Percentiles rank a stretch among this genome's conserved stretches.
Conservation (phyloP, 2,113 vertebrate species). For the Austrofundulus limnaeus region DNA sequence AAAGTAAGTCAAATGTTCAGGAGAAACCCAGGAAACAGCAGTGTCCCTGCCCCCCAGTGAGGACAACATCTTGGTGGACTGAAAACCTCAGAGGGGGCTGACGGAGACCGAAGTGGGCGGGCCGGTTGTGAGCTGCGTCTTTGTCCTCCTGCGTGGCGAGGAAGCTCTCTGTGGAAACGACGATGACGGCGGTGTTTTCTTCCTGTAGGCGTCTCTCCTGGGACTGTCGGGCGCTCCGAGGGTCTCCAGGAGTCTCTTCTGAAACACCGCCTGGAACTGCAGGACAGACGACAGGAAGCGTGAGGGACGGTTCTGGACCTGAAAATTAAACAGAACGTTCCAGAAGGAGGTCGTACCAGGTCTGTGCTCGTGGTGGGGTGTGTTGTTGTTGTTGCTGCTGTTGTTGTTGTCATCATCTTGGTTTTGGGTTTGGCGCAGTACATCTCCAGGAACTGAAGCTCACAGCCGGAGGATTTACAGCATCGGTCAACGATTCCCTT, state of each 20-base stretch:
- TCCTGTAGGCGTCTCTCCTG: conserved; percentile 40
- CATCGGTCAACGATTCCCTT: conserved; percentile 70
- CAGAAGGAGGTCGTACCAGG: conserved; percentile 16
- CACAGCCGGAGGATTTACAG: conserved; percentile 57
- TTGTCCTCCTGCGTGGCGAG: conserved; percentile 14
- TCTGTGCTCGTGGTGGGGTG: neutral
- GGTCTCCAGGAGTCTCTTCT: conserved; percentile 40
- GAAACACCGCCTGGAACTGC: conserved; percentile 47
- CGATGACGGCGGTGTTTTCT: conserved; percentile 22
- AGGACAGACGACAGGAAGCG: conserved; percentile 5
- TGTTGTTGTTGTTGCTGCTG: neutral
- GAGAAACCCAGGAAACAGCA: too few species aligned
- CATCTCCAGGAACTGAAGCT: conserved; percentile 67
- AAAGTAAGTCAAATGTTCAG: too few species aligned
- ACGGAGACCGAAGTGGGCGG: neutral
- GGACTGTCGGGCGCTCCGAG: conserved; percentile 35
- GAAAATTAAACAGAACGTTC: neutral
- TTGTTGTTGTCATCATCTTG: conserved; percentile 26
- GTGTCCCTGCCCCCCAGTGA: too few species aligned
- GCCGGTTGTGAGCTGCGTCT: neutral
- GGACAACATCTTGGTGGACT: too few species aligned
- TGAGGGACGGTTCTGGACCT: conserved; percentile 5
- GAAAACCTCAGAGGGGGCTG: neutral
- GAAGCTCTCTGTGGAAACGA: neutral
- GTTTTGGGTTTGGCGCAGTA: conserved; percentile 66